These are phyloP conservation scores for Ridgeia piscesae DNA, from an alignment of 1,140 invertebrate genomes.

Conservation along the genomic window DNA sequence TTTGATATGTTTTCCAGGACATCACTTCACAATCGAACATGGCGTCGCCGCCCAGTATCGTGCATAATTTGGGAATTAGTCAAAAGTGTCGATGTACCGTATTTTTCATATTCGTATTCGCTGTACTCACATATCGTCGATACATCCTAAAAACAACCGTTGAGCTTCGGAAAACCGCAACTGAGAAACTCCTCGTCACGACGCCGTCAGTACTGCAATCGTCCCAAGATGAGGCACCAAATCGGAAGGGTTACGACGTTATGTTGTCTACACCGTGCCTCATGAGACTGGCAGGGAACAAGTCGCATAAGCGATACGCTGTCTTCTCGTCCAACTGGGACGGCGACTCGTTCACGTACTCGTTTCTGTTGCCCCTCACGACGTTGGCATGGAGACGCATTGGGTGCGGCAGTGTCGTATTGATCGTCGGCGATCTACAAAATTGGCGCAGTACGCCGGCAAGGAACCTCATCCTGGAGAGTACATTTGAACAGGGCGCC, in stretches of 20 bases:
- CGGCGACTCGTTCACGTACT: not conserved
- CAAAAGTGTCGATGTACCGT: not conserved
- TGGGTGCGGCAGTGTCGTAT: conserved; percentile 15
- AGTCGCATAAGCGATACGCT: not conserved
- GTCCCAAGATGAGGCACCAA: no score
- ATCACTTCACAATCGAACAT: not conserved
- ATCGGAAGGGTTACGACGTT: no score
- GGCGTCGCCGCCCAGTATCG: not conserved
- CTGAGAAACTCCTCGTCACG: no score
- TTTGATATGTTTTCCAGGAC: not conserved
- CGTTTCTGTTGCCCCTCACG: conserved; percentile 12
- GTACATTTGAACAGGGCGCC: not conserved
- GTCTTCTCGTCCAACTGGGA: conserved; percentile 12
- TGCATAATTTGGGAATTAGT: not conserved
- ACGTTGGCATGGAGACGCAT: conserved; percentile 16
- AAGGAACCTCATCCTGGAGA: not conserved
- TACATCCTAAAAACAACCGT: not conserved
- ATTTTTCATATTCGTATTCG: not conserved
- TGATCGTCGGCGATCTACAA: not conserved
- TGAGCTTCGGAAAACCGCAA: not conserved
- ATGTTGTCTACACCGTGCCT: not conserved
- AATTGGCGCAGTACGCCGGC: not conserved
- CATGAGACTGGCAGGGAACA: not conserved
- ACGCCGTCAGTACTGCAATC: no score
- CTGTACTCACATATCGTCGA: not conserved